These are phyloP conservation scores for Spilosoma lubricipeda DNA, from an alignment of 2,888 invertebrate species.

Conservation along the genomic window DNA sequence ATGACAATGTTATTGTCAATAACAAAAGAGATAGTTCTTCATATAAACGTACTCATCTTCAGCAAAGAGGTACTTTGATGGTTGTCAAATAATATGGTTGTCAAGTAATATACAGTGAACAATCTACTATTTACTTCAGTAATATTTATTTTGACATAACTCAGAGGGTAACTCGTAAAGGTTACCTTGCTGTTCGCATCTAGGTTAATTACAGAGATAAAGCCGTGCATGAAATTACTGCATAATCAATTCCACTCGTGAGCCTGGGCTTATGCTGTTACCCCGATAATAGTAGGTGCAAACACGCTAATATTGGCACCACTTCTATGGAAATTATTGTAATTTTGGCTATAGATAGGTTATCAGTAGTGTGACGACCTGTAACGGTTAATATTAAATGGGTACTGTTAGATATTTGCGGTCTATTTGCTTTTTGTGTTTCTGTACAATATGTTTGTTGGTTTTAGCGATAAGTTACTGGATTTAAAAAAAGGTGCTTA, in stretches of 20 bases:
- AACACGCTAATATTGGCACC: slow-evolving; percentile 34
- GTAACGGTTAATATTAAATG: neutral
- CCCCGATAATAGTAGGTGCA: slow-evolving; percentile 37
- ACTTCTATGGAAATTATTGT: slow-evolving; percentile 32
- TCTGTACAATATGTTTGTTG: neutral
- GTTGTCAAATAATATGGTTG: too few relatives aligned
- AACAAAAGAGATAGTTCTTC: too few relatives aligned
- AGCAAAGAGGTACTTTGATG: too few relatives aligned
- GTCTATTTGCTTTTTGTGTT: slow-evolving; percentile 1
- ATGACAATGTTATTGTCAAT: too few relatives aligned
- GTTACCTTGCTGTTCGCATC: slow-evolving; percentile 23
- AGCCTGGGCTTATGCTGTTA: slow-evolving; percentile 23
- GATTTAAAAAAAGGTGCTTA: too few relatives aligned
- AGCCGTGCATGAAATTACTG: slow-evolving; percentile 33
- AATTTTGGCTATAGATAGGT: slow-evolving; percentile 21
- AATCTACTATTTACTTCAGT: neutral
- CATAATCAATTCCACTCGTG: slow-evolving; percentile 43
- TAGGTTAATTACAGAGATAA: slow-evolving; percentile 50
- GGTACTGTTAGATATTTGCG: neutral
- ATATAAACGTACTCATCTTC: too few relatives aligned
- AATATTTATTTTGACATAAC: neutral
- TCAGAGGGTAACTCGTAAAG: neutral
- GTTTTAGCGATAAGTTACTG: neutral
- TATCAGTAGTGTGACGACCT: slow-evolving; percentile 15
- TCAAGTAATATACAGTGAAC: too few relatives aligned